Conservation (phyloP, 2,888 invertebrate species). For the Tetragnatha montana region DNA sequence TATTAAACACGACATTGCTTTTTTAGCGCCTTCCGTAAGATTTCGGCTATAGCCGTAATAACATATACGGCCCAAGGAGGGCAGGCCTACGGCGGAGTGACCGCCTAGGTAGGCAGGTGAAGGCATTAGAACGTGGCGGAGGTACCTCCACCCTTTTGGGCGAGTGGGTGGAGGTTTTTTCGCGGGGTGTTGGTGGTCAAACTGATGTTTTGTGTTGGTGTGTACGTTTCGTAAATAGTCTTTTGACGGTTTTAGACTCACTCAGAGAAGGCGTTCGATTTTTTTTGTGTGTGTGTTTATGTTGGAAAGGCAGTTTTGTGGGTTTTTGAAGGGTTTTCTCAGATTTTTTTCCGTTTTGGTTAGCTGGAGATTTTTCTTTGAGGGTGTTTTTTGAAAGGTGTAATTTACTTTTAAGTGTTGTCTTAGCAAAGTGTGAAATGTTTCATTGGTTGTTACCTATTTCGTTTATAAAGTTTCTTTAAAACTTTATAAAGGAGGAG, state of each 20-base stretch:
- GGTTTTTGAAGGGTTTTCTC: neutral
- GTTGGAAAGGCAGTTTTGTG: neutral
- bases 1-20: neutral
- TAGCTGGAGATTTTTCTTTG: neutral
- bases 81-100: conserved; percentile 14
- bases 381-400: no score
- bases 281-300: neutral
- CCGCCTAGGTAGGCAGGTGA: conserved; percentile 54
- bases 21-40: conserved; percentile 14
- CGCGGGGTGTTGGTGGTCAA: conserved; percentile 37
- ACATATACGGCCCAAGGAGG: conserved; percentile 27
- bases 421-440: no score
- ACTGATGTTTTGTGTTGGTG: neutral
- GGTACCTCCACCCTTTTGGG: neutral
- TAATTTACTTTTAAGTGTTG: no score
- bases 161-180: neutral
- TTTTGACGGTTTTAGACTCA: neutral
- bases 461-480: no score
- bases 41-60: conserved; percentile 37
- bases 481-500: no score
- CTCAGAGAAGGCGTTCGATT: neutral
- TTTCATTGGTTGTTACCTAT: no score
- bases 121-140: conserved; percentile 28
- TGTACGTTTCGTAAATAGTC: conserved; percentile 33
- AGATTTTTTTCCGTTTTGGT: neutral